Conservation (phyloP, 2,113 vertebrate genomes). For the Pterocles orientalis region DNA sequence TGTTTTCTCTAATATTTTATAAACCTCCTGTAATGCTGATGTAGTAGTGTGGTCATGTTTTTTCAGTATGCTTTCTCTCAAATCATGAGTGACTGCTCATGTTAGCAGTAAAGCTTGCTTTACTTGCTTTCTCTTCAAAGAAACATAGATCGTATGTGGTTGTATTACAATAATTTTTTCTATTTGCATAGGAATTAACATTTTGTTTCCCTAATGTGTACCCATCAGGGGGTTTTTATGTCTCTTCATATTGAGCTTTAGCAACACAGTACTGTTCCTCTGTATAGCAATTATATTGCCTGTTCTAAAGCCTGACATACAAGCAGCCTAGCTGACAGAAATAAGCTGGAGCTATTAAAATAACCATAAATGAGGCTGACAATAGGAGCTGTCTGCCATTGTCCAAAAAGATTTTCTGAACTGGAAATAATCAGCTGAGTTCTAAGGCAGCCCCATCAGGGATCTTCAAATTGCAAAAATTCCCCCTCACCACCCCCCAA, state of each 20-base stretch:
- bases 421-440: constrained; percentile 84
- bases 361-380: constrained; percentile 76
- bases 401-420: constrained; percentile 82
- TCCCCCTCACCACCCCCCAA: neutral
- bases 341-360: constrained; percentile 77
- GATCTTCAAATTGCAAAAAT: constrained; percentile 68
- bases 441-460: constrained; percentile 63
- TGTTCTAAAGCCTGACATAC: constrained; percentile 39
- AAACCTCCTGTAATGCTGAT: neutral
- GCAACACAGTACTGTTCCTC: constrained; percentile 19
- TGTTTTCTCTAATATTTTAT: neutral
- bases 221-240: constrained; percentile 33
- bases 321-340: constrained; percentile 53
- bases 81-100: neutral
- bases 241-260: neutral
- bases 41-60: neutral
- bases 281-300: constrained; percentile 51
- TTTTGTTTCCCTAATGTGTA: constrained; percentile 37
- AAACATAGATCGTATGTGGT: neutral
- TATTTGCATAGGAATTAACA: constrained; percentile 4
- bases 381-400: constrained; percentile 77
- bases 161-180: constrained; percentile 37
- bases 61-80: neutral
- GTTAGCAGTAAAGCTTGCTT: neutral
- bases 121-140: neutral